A percentile compares a stretch with the other conserved stretches of the same genome.
Evolutionary conservation across 2,888 invertebrate species (phyloP).

Genomic region (Hedychridium roseum): DNA sequence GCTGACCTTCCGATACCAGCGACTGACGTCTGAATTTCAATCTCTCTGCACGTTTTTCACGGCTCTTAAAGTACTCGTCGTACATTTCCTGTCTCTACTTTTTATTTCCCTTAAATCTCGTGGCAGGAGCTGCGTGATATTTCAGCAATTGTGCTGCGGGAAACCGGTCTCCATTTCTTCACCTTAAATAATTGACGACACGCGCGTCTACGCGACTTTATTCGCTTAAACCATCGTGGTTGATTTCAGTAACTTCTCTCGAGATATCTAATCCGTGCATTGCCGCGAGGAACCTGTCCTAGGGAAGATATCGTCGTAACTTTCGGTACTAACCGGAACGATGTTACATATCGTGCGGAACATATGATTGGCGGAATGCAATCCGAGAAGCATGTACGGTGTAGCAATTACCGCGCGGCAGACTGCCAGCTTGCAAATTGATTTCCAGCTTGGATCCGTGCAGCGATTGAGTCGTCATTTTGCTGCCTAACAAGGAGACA

Average conservation of each 20-base stretch:
- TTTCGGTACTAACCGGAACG: no score
- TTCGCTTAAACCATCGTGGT: constrained; percentile 22
- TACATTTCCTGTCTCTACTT: no score
- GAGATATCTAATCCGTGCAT: no score
- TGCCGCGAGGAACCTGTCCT: no score
- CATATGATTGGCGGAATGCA: constrained; percentile 19
- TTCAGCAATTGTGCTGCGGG: constrained; percentile 27
- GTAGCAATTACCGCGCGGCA: constrained; percentile 30
- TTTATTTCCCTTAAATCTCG: constrained; percentile 30
- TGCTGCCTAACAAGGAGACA: neutral
- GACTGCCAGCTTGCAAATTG: constrained; percentile 23
- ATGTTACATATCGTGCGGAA: constrained; percentile 18
- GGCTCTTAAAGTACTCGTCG: no score
- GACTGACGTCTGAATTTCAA: no score
- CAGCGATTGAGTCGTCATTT: constrained; percentile 8
- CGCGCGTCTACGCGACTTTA: constrained; percentile 8
- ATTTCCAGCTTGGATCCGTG: constrained; percentile 7
- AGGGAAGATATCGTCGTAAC: no score
- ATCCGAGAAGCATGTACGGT: constrained; percentile 3
- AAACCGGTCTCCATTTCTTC: constrained; percentile 24
- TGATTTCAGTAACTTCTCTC: no score
- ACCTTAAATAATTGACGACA: constrained; percentile 12
- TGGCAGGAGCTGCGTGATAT: constrained; percentile 23
- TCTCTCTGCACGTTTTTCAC: no score
- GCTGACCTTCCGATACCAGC: constrained; percentile 23